Evolutionary conservation across 2,113 vertebrate species (phyloP), one percentile per base, ranked within the genome.

Genomic region (Tupaia tana): DNA sequence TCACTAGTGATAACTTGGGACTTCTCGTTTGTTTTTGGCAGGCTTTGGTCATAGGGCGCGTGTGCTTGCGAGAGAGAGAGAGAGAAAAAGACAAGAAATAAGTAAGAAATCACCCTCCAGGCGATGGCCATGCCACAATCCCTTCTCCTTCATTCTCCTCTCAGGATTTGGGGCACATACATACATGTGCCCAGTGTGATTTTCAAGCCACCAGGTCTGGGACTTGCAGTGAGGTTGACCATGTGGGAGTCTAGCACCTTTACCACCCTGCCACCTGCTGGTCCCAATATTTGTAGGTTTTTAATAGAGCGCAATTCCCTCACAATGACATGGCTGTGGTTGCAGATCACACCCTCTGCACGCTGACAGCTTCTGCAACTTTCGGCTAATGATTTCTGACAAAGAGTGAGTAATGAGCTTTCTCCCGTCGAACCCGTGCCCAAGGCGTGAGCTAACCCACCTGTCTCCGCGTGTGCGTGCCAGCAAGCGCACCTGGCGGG

Each of bases 261-360:
- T 43, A 43, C 43, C 43, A 43, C 43, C 43, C 43, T 43, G 43
- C 43, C 43, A 43, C 43, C 43, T 43, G 43, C 43, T 43, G 43
- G 43, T 43, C 27, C 70, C 77, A 87, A 34, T 56, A 16, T 7
- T 43, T 56, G 3, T 29, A 63, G 70, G 61, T 82, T 64, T 77
- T 93, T 82, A 82, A 82, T 43, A 29, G 54, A 13, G n/a, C 90
- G 52, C 59, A 15, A 93, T 82, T 54, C 64, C 10, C 54, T 90
- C 70, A 29, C 13, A 63, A 71, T 31, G 14, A 79, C 70, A 18
- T 6, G 22, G 13, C 31, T 59, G 34, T 18, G 58, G 73, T 6
- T 29, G 34, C 31, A 67, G 78, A 43, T 71, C 34, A n/a, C 61
- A n/a, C 34, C 66, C 83, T 71, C 59, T 56, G 66, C 22, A 31